phyloP scores from a whole-genome alignment of 2,113 vertebrate species.

The Hepsetus odoe region DNA sequence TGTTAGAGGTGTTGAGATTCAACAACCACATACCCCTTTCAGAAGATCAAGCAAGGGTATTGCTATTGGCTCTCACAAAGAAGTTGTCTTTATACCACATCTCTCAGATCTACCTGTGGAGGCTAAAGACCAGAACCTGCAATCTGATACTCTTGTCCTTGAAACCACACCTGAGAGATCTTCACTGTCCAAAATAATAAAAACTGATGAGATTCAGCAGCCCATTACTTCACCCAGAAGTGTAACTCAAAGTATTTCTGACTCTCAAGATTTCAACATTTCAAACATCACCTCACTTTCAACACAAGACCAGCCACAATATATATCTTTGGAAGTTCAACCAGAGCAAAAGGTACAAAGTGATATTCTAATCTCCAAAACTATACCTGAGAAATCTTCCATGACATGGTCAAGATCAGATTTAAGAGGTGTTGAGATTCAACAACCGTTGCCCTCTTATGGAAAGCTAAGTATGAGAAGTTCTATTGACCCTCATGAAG shows the following conservation, averaged over 20 bases:
- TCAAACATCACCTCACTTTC: background rate
- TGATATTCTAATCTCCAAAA: conserved; percentile 67
- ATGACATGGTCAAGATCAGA: conserved; percentile 5
- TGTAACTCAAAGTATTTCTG: background rate
- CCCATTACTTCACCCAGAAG: background rate
- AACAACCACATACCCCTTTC: background rate
- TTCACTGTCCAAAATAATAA: background rate
- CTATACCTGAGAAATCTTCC: conserved; percentile 60
- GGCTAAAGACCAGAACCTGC: background rate
- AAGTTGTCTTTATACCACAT: background rate
- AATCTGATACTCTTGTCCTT: background rate
- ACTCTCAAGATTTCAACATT: background rate
- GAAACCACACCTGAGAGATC: conserved; percentile 5
- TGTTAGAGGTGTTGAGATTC: background rate
- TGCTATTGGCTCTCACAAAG: background rate
- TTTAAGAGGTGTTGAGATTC: background rate
- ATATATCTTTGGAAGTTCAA: background rate
- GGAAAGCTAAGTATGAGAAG: background rate
- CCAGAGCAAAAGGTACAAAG: conserved; percentile 55
- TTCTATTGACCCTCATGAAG: background rate
- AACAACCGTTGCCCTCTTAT: background rate
- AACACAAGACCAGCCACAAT: background rate
- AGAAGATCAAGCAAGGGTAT: background rate
- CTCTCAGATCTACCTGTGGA: background rate
- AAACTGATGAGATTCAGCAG: background rate